Conservation (phyloP, 2,888 invertebrate species). For the Nomada fabriciana region DNA sequence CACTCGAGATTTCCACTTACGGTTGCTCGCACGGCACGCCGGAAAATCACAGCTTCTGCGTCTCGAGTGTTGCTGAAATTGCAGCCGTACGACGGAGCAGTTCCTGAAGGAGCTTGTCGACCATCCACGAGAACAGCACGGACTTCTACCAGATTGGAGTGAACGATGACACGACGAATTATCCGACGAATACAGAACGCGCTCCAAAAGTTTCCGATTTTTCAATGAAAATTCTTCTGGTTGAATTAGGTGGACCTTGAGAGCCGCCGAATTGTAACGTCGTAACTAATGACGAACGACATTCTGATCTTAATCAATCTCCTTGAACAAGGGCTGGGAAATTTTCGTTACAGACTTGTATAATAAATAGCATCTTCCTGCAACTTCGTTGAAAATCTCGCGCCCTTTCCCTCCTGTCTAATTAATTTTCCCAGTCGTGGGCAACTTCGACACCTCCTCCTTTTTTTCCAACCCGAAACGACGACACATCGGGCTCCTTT, state of each 20-base stretch:
- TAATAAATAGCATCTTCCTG: conserved; percentile 31
- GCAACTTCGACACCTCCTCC: conserved; percentile 56
- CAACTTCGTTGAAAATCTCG: not conserved
- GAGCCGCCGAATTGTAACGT: no score
- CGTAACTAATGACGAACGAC: no score
- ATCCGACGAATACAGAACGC: conserved; percentile 47
- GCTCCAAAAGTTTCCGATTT: no score
- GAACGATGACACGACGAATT: conserved; percentile 69
- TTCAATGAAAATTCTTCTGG: no score
- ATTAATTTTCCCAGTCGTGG: conserved; percentile 66
- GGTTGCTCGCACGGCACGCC: conserved; percentile 39
- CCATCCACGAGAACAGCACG: not conserved
- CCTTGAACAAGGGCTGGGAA: no score
- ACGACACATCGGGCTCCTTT: conserved; percentile 40
- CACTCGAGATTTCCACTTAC: conserved; percentile 68
- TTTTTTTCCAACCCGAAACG: conserved; percentile 42
- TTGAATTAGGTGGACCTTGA: no score
- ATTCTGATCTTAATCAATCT: no score
- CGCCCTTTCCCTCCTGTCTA: conserved; percentile 25
- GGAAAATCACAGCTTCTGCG: conserved; percentile 34
- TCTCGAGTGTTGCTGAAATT: conserved; percentile 74
- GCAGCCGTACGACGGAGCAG: conserved; percentile 66
- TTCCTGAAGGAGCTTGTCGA: conserved; percentile 56
- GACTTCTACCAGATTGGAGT: conserved; percentile 13
- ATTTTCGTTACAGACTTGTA: no score